These are phyloP conservation scores for Enteromius unitaeniatus DNA, from an alignment of 2,797 vertebrate genomes.

Conservation along the genomic window DNA sequence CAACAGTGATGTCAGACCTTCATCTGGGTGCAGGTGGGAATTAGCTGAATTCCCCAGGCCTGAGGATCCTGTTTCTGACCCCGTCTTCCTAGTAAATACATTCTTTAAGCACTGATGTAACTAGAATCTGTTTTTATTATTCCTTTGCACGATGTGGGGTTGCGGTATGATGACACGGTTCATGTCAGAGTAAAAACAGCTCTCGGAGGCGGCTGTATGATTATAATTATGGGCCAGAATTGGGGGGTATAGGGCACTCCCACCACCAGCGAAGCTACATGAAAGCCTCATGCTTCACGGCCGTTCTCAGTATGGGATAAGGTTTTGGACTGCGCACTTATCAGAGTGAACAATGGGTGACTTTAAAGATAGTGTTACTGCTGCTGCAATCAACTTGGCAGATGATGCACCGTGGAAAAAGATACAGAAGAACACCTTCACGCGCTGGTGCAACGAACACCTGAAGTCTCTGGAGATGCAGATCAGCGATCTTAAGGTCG, in stretches of 20 bases:
- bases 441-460: constrained; percentile 70
- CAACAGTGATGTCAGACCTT: constrained; percentile 45
- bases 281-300: constrained; percentile 5
- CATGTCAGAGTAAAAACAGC: constrained; percentile 36
- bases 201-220: constrained; percentile 53
- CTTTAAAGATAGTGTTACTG: constrained; percentile 58
- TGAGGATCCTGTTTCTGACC: constrained; percentile 49
- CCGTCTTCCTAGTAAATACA: constrained; percentile 34
- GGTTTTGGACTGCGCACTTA: not conserved
- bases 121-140: constrained; percentile 41
- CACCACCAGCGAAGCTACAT: constrained; percentile 42
- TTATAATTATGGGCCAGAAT: constrained; percentile 74
- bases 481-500: constrained; percentile 65
- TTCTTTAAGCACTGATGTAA: constrained; percentile 39
- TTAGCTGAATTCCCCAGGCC: constrained; percentile 34
- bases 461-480: constrained; percentile 63
- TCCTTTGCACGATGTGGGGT: constrained; percentile 34
- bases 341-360: constrained; percentile 46
- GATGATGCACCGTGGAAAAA: constrained; percentile 65
- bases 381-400: constrained; percentile 64
- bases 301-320: constrained; percentile 3
- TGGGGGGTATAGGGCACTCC: constrained; percentile 61
- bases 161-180: constrained; percentile 30
- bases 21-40: constrained; percentile 41
- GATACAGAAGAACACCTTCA: constrained; percentile 71